Evolutionary conservation across 2,888 invertebrate species (phyloP).

Genomic region (Tetheella fluctuosa): DNA sequence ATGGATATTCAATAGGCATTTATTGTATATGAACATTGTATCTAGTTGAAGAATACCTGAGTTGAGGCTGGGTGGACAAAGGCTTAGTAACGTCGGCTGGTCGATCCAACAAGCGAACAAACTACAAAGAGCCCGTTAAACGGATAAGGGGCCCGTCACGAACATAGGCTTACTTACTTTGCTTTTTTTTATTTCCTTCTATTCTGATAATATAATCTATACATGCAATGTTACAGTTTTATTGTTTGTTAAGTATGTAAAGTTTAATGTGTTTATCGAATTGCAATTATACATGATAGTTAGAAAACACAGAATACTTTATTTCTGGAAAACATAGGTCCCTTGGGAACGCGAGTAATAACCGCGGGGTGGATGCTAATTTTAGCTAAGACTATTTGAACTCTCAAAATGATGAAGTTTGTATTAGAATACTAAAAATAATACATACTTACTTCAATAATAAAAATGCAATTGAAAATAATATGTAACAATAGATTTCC

Average conservation of each 20-base stretch:
- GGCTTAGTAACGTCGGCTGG: constrained; percentile 21
- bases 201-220: constrained; percentile 3
- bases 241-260: not conserved
- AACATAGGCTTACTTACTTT: constrained; percentile 24
- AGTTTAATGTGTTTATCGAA: not conserved
- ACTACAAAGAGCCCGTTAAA: constrained; percentile 41
- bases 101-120: constrained; percentile 27
- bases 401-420: no score
- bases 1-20: constrained; percentile 4
- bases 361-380: no score
- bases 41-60: constrained; percentile 6
- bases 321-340: no score
- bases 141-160: constrained; percentile 39
- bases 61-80: constrained; percentile 19
- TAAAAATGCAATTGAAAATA: no score
- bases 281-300: not conserved
- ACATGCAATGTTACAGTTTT: not conserved
- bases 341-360: no score
- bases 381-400: no score
- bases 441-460: no score
- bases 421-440: no score
- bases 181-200: not conserved
- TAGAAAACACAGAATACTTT: no score
- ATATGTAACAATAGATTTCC: no score
- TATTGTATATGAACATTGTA: not conserved